These are phyloP conservation scores for Phania funesta DNA, from an alignment of 2,888 invertebrate species.

Conservation along the genomic window DNA sequence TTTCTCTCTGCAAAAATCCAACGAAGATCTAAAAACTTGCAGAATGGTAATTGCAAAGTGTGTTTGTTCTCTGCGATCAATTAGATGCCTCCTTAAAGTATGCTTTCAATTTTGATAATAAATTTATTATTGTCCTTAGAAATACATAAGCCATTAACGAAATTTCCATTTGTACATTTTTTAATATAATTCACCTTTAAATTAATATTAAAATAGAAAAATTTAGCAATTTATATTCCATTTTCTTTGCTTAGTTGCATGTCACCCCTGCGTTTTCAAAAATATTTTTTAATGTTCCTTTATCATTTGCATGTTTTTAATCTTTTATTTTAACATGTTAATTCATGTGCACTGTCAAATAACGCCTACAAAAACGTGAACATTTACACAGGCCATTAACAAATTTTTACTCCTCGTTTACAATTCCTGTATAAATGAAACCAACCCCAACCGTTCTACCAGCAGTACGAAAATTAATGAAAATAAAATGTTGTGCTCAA, in stretches of 20 bases:
- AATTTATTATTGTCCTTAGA: no score
- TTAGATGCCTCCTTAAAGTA: no score
- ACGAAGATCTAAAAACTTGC: no score
- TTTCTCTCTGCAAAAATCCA: no score
- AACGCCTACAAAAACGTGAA: slow-evolving; percentile 8
- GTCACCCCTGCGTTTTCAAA: neutral
- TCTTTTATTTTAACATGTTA: slow-evolving; percentile 42
- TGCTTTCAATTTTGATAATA: no score
- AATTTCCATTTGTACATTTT: no score
- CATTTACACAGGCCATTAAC: neutral
- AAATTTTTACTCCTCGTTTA: slow-evolving; percentile 17
- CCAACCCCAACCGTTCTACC: neutral
- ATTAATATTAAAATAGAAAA: neutral
- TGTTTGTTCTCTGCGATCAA: no score
- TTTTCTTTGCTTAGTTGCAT: slow-evolving; percentile 19
- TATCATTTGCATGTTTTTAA: slow-evolving; percentile 20
- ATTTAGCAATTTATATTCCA: slow-evolving; percentile 7
- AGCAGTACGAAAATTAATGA: neutral
- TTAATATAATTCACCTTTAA: neutral
- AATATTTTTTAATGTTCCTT: neutral
- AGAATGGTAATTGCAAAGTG: no score
- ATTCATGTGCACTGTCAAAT: slow-evolving; percentile 44
- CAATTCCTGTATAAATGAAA: slow-evolving; percentile 4
- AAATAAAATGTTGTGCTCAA: no score
- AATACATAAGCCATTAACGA: no score